Base-by-base conservation (phyloP, 2,888 invertebrate species). In the Apoda limacodes region DNA sequence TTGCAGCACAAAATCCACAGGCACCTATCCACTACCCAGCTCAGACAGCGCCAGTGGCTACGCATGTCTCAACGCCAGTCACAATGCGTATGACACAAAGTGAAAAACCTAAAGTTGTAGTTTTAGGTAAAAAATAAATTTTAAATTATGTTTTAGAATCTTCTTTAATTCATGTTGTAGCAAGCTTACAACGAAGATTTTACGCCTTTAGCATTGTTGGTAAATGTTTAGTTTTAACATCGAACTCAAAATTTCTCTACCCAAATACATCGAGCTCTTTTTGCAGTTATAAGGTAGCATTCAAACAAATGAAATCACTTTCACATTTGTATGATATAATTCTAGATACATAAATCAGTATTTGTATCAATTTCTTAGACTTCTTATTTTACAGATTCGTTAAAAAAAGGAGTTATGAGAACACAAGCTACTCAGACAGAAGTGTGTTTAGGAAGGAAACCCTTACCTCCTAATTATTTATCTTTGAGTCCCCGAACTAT, bases 351-450 rank as follows among this genome's bases (percentile, higher is more conserved):
- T n/a, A n/a, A n/a, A n/a, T n/a, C n/a, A n/a, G n/a, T n/a, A n/a
- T n/a, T n/a, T n/a, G n/a, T n/a, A n/a, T n/a, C n/a, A n/a, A n/a
- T n/a, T n/a, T n/a, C n/a, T n/a, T n/a, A n/a, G n/a, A n/a, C n/a
- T n/a, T n/a, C n/a, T n/a, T n/a, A 34, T 13, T 42, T 84, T 70
- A 40, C 83, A 85, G 93, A 93, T 70, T 90, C 91, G 63, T 80
- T 90, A 39, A 93, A 93, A 59, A 85, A 92, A 53, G 86, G 89
- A 20, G 88, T 89, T 1, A 94, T 94, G 94, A 90, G 93, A 65
- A 94, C 94, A 1, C 95, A 95, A 72, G 94, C 95, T 9, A 95
- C 95, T 3, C 95, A 95, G 72, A 94, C 89, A 4, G 95, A 95
- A 78, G 84, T 87, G 14, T 86, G 86, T 55, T 71, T 88, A 54